Percentiles rank a stretch among this genome's conserved stretches.
Conservation (phyloP, 1,140 invertebrate species). For the Trachymyrmex cornetzi region DNA sequence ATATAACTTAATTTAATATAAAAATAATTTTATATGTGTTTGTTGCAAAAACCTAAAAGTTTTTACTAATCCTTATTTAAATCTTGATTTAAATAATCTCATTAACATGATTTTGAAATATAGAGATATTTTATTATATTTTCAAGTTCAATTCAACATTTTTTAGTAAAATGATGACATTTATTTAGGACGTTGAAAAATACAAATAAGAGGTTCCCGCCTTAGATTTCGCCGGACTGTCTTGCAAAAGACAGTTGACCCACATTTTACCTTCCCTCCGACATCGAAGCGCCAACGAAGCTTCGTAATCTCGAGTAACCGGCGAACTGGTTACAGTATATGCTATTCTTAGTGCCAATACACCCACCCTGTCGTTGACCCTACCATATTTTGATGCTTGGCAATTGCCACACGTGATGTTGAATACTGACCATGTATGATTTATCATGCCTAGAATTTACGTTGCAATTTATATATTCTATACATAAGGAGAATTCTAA, state of each 20-base stretch:
- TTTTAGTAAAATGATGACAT: constrained; percentile 57
- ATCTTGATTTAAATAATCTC: constrained; percentile 4
- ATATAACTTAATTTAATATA: background rate
- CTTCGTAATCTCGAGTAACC: constrained; percentile 72
- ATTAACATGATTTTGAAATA: background rate
- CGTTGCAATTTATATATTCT: background rate
- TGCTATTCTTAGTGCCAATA: constrained; percentile 71
- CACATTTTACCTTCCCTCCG: constrained; percentile 71
- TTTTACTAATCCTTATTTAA: background rate
- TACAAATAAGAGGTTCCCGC: constrained; percentile 66
- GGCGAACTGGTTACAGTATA: constrained; percentile 60
- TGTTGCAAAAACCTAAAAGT: background rate
- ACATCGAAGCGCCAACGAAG: constrained; percentile 63
- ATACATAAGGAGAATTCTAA: background rate
- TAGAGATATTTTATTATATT: background rate
- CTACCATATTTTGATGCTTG: constrained; percentile 61
- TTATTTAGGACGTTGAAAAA: constrained; percentile 65
- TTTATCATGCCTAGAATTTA: constrained; percentile 14
- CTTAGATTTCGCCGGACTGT: constrained; percentile 53
- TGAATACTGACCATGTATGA: background rate
- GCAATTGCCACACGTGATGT: constrained; percentile 51
- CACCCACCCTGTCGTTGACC: constrained; percentile 75
- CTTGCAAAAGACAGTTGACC: constrained; percentile 68
- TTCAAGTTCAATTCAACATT: constrained; percentile 60
- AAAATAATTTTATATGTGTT: background rate